Evolutionary conservation across 2,113 vertebrate species (phyloP).

Genomic region (Pluvianellus socialis): DNA sequence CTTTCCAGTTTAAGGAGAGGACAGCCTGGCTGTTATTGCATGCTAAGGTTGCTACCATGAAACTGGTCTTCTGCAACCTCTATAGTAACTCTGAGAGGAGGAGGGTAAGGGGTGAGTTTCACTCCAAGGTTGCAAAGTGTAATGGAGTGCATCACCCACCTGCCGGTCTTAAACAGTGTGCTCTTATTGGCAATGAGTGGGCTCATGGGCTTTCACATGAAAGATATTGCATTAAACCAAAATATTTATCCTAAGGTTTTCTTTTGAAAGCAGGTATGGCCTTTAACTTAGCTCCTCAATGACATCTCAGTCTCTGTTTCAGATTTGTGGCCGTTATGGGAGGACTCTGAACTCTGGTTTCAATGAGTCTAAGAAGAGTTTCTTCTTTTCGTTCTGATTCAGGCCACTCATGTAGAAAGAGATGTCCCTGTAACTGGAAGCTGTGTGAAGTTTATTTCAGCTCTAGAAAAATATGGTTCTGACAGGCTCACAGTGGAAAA

Average conservation of each 20-base stretch:
- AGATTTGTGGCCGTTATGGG: background rate
- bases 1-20: background rate
- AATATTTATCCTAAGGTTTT: background rate
- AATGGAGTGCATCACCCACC: background rate
- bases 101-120: background rate
- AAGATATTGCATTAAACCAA: background rate
- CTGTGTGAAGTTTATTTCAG: background rate
- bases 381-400: background rate
- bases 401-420: background rate
- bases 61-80: background rate
- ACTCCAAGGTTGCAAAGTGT: background rate
- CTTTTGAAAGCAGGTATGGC: background rate
- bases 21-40: background rate
- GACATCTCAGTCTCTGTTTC: background rate
- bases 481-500: background rate
- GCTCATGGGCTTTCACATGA: background rate
- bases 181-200: background rate
- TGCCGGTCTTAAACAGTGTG: background rate
- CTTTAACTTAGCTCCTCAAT: background rate
- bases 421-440: background rate
- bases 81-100: background rate
- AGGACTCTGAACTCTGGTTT: background rate
- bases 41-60: accelerated
- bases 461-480: background rate
- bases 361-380: background rate